Conservation (phyloP, 2,113 vertebrate genomes). For the Psittacula cyanocephala region DNA sequence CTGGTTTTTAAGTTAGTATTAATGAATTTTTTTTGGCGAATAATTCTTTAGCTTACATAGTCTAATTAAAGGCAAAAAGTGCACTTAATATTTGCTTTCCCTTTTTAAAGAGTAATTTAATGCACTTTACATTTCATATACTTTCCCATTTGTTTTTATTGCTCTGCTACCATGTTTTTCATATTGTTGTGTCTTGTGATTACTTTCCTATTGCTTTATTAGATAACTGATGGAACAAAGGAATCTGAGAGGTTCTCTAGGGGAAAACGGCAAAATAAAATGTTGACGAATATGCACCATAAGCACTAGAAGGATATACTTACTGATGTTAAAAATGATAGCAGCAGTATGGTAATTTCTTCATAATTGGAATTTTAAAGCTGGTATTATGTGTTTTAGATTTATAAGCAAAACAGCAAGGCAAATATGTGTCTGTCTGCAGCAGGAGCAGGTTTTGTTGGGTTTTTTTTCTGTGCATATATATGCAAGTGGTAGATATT, state of each 20-base stretch:
- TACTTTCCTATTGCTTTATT: not conserved
- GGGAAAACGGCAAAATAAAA: not conserved
- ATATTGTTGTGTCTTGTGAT: not conserved
- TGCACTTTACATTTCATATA: not conserved
- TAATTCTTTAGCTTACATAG: not conserved
- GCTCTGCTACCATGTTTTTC: not conserved
- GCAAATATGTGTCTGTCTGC: not conserved
- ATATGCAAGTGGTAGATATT: not conserved
- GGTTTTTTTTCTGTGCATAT: not conserved
- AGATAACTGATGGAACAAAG: not conserved
- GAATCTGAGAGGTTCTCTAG: not conserved
- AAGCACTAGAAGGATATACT: not conserved
- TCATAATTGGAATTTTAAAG: not conserved
- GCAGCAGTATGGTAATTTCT: not conserved
- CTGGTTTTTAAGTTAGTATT: not conserved
- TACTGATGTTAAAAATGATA: not conserved
- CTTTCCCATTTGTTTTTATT: not conserved
- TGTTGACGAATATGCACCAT: not conserved
- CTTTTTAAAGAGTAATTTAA: not conserved
- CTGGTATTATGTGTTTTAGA: not conserved
- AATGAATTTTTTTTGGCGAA: not conserved
- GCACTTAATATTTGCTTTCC: not conserved
- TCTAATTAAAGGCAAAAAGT: not conserved
- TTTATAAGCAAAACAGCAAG: not conserved
- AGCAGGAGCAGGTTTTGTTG: not conserved